Evolutionary conservation across 2,113 vertebrate genomes (phyloP), one percentile per base, ranked within the genome.

Genomic region (Vanacampus margaritifer): DNA sequence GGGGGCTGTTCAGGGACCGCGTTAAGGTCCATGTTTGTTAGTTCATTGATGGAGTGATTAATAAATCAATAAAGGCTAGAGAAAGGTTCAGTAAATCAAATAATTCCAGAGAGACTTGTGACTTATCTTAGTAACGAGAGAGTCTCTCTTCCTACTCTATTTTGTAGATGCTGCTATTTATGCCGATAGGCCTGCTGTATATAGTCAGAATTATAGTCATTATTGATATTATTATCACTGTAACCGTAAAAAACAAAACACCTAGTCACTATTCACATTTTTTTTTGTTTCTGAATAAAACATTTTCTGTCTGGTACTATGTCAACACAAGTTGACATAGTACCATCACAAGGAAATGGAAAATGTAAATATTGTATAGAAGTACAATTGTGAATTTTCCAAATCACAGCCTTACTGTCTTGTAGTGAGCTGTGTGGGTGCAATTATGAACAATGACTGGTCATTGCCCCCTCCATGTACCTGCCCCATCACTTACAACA

Each of bases 41-140:
- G 95, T 94, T 95, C 93, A 95, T 95, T 91, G 93, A 92, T 92
- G 89, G 92, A 96, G 93, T 95, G 95, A 96, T 98, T 96, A 97
- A 94, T 95, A 90, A 92, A 94, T 97, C 95, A 93, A 97, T 96
- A 91, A 78, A 54, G 90, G 90, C 91, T 92, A 89, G 84, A 89
- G 87, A 89, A 87, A 79, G 76, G 73, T 43, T 54, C 62, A 48
- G 39, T 73, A 63, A 77, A 76, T 79, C 63, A 72, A 84, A 81
- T 75, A 64, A 43, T 53, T 73, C 69, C 62, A 62, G 56, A n/a
- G 26, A 65, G 23, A 71, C 45, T 60, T 64, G 45, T 48, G 54
- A 73, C 60, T 64, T 53, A 50, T 79, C 45, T 67, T 68, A 39
- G 70, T 63, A 69, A 78, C 61, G 51, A 75, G 58, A 69, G 0